phyloP scores from a whole-genome alignment of 2,797 vertebrate species.

The Paedocypris micromegethes region DNA sequence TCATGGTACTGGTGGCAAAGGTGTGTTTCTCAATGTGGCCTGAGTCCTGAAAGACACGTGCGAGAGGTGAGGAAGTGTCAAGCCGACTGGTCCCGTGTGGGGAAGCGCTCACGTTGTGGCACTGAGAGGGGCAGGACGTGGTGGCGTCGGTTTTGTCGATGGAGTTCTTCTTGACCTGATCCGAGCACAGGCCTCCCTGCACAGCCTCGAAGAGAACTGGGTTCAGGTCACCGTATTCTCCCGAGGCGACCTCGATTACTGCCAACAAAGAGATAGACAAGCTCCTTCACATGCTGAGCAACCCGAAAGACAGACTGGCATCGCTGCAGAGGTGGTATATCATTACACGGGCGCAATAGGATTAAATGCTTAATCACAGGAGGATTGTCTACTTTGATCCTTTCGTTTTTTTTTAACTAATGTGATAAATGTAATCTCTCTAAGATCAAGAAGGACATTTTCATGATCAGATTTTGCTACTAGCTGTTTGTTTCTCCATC shows the following conservation, averaged over 20 bases:
- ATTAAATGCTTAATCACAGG: not conserved
- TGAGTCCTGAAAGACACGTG: conserved; percentile 58
- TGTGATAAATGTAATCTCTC: too few relatives aligned
- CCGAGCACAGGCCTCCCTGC: conserved; percentile 87
- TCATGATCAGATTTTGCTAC: too few relatives aligned
- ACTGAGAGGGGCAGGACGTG: conserved; percentile 72
- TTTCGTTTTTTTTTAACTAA: too few relatives aligned
- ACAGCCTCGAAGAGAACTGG: conserved; percentile 90
- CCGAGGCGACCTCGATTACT: conserved; percentile 98
- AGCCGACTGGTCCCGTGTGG: too few relatives aligned
- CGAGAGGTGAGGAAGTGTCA: too few relatives aligned
- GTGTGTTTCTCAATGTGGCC: conserved; percentile 91
- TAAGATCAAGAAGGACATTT: too few relatives aligned
- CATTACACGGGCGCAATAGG: not conserved
- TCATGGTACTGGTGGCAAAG: conserved; percentile 89
- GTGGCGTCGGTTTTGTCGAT: conserved; percentile 72
- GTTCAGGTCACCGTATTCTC: conserved; percentile 96
- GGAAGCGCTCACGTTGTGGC: conserved; percentile 62
- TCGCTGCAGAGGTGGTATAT: not conserved
- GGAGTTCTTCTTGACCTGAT: conserved; percentile 84
- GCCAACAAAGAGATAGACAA: conserved; percentile 11
- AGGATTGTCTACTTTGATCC: too few relatives aligned
- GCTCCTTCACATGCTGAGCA: conserved; percentile 9
- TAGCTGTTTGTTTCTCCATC: too few relatives aligned
- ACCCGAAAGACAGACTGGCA: not conserved